These are phyloP conservation scores for Triplophysa siluroides DNA, from an alignment of 2,113 vertebrate species.

Conservation along the genomic window DNA sequence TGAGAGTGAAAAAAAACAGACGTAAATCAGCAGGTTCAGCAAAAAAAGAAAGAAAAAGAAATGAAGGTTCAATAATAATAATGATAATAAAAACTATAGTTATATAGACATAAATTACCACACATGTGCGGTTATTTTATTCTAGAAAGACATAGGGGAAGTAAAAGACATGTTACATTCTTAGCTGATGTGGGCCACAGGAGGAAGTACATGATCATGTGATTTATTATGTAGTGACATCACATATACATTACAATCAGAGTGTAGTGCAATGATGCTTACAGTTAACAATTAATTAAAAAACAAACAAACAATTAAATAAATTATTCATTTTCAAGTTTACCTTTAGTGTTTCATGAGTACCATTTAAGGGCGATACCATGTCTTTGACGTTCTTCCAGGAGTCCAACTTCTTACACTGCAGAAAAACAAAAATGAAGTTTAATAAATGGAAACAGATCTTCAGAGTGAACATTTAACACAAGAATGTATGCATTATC, in stretches of 20 bases:
- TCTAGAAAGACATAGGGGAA: not conserved
- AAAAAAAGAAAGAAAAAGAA: not conserved
- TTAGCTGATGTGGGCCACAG: not conserved
- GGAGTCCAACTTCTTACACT: conserved; percentile 56
- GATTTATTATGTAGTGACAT: not conserved
- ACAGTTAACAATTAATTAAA: not conserved
- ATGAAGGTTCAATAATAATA: not conserved
- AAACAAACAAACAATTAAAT: not conserved
- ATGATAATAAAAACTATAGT: no score
- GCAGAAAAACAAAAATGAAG: conserved; percentile 2
- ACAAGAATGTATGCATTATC: no score
- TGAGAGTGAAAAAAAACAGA: no score
- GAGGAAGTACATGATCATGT: not conserved
- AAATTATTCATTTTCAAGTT: no score
- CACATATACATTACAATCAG: not conserved
- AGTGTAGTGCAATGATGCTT: not conserved
- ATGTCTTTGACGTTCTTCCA: conserved; percentile 43
- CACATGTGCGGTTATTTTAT: no score
- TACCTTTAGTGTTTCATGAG: conserved; percentile 47
- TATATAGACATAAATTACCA: not conserved
- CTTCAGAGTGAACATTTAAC: not conserved
- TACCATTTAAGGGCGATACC: conserved; percentile 34
- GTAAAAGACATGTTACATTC: not conserved
- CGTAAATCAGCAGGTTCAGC: no score
- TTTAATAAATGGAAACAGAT: not conserved